These are phyloP conservation scores for Anthophora plumipes DNA, from an alignment of 2,888 invertebrate species.

Conservation along the genomic window DNA sequence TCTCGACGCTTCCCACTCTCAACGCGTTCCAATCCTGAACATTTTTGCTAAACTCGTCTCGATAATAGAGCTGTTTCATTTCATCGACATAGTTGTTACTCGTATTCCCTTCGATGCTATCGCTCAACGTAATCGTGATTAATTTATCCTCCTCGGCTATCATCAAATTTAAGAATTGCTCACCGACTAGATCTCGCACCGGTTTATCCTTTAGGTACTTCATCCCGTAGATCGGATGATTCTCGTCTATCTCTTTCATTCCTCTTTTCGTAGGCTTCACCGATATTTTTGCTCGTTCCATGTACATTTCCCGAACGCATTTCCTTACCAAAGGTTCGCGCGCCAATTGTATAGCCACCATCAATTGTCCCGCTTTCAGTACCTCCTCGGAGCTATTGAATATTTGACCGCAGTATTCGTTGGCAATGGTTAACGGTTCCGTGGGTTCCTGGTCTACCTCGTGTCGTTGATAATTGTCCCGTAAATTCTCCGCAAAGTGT, in stretches of 20 bases:
- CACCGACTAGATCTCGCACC: constrained; percentile 93
- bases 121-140: constrained; percentile 89
- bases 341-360: constrained; percentile 97
- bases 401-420: constrained; percentile 86
- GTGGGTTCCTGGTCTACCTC: constrained; percentile 96
- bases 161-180: constrained; percentile 94
- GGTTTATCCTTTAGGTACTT: constrained; percentile 98
- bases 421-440: constrained; percentile 92
- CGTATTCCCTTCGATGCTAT: constrained; percentile 92
- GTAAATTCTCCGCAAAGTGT: constrained; percentile 97
- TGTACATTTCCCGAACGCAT: constrained; percentile 93
- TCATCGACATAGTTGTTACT: constrained; percentile 93
- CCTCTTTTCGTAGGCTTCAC: constrained; percentile 96
- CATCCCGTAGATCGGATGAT: constrained; percentile 93
- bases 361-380: constrained; percentile 95
- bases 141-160: constrained; percentile 94
- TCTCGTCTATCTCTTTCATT: constrained; percentile 97
- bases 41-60: constrained; percentile 97
- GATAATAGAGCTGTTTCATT: constrained; percentile 93
- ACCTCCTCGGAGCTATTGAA: constrained; percentile 90
- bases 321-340: constrained; percentile 95
- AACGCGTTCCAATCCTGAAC: constrained; percentile 98
- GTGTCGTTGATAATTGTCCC: constrained; percentile 97
- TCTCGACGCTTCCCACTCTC: constrained; percentile 94
- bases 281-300: constrained; percentile 94